A percentile compares a stretch with the other conserved stretches of the same genome.
Evolutionary conservation across 2,888 invertebrate genomes (phyloP).

Genomic region (Drosophila birchii): DNA sequence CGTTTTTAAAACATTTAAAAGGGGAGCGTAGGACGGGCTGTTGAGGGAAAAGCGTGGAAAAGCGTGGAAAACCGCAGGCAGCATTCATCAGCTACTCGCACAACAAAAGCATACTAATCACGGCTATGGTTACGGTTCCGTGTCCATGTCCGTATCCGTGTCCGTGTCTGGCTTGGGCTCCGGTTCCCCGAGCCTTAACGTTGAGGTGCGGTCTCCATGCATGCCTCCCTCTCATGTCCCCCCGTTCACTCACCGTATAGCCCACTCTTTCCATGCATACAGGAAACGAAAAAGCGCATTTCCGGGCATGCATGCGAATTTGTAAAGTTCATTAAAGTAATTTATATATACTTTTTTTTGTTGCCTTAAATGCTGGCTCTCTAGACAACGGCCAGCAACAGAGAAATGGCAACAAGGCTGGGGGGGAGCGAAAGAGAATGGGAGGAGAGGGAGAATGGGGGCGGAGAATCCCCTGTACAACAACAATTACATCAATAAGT

Average conservation of each 20-base stretch:
- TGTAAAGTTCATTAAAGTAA: conserved; percentile 80
- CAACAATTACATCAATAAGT: conserved; percentile 79
- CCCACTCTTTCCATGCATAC: conserved; percentile 24
- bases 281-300: conserved; percentile 77
- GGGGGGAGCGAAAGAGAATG: conserved; percentile 1
- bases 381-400: conserved; percentile 44
- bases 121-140: conserved; percentile 47
- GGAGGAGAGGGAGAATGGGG: neutral
- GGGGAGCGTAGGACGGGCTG: neutral
- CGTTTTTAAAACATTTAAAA: conserved; percentile 40
- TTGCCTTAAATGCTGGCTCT: conserved; percentile 74
- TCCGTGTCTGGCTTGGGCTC: conserved; percentile 32
- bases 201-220: conserved; percentile 56
- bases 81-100: conserved; percentile 63
- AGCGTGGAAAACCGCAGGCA: conserved; percentile 65
- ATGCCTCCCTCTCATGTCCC: neutral
- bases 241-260: neutral
- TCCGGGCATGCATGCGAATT: conserved; percentile 78
- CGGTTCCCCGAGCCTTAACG: conserved; percentile 45
- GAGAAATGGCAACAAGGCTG: neutral
- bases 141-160: conserved; percentile 36
- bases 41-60: neutral
- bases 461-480: conserved; percentile 35
- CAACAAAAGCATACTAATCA: conserved; percentile 77
- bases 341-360: conserved; percentile 69